These are phyloP conservation scores for Xyrichtys novacula DNA, from an alignment of 2,797 vertebrate species.

Conservation along the genomic window DNA sequence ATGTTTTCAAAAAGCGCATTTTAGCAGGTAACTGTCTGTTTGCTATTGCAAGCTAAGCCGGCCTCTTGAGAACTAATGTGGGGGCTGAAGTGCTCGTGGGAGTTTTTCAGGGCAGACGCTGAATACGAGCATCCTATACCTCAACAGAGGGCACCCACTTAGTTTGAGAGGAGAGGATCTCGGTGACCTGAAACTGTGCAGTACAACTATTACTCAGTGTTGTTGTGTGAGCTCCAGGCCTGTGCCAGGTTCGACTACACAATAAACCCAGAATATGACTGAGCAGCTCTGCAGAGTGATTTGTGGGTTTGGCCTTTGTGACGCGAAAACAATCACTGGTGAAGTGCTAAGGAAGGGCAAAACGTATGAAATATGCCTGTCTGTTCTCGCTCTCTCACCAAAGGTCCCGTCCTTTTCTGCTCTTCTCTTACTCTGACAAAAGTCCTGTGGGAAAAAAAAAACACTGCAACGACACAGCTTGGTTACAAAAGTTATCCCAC, in stretches of 20 bases:
- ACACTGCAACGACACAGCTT: not conserved
- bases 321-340: conserved; percentile 31
- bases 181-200: conserved; percentile 22
- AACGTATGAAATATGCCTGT: not conserved
- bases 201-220: conserved; percentile 18
- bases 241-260: conserved; percentile 30
- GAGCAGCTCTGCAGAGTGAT: conserved; percentile 44
- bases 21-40: not conserved
- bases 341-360: conserved; percentile 16
- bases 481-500: conserved; percentile 10
- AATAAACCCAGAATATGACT: conserved; percentile 46
- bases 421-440: conserved; percentile 14
- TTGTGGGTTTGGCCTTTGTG: conserved; percentile 42
- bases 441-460: not conserved
- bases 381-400: not conserved
- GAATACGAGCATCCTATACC: conserved; percentile 18
- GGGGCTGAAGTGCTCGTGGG: conserved; percentile 36
- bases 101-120: conserved; percentile 14
- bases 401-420: conserved; percentile 9
- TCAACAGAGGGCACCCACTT: conserved; percentile 29
- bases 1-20: not conserved
- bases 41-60: conserved; percentile 10
- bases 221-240: conserved; percentile 45
- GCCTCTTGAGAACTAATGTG: conserved; percentile 30
- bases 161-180: conserved; percentile 22